Conservation (phyloP, 1,140 invertebrate species). For the Venturia canescens region DNA sequence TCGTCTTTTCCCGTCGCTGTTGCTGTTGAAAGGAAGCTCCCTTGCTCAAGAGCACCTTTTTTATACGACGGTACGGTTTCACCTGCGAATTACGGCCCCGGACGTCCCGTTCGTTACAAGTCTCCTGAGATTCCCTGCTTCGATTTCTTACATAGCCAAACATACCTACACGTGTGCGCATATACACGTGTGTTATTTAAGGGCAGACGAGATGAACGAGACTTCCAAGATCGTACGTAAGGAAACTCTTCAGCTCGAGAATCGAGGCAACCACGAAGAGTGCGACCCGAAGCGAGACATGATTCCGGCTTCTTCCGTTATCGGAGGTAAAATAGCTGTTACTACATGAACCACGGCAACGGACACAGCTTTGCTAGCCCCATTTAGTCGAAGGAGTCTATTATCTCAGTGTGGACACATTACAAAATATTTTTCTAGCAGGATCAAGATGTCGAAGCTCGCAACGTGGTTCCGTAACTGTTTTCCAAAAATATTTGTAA, state of each 20-base stretch:
- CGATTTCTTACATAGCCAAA: background rate
- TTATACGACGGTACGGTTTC: slow-evolving; percentile 49
- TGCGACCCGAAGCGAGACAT: background rate
- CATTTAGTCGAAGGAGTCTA: no score
- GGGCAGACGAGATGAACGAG: slow-evolving; percentile 7
- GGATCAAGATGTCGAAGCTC: no score
- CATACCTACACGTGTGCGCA: background rate
- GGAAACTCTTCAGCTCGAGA: background rate
- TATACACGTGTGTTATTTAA: background rate
- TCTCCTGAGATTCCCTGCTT: slow-evolving; percentile 5
- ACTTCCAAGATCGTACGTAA: background rate
- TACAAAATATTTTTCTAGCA: no score
- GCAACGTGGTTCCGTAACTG: no score
- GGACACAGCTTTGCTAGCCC: no score
- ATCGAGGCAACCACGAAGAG: background rate
- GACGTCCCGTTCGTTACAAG: slow-evolving; percentile 46
- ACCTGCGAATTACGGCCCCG: slow-evolving; percentile 53
- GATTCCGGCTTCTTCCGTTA: background rate
- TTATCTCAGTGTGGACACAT: no score
- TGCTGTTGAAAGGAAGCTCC: slow-evolving; percentile 6
- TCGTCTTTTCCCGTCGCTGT: slow-evolving; percentile 8
- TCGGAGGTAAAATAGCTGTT: background rate
- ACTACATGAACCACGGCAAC: background rate
- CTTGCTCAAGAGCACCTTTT: slow-evolving; percentile 47
- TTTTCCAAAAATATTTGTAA: no score